Percentiles rank a stretch among this genome's conserved stretches.
Evolutionary conservation across 1,140 invertebrate species (phyloP).

Genomic region (Chironomus striatipennis): DNA sequence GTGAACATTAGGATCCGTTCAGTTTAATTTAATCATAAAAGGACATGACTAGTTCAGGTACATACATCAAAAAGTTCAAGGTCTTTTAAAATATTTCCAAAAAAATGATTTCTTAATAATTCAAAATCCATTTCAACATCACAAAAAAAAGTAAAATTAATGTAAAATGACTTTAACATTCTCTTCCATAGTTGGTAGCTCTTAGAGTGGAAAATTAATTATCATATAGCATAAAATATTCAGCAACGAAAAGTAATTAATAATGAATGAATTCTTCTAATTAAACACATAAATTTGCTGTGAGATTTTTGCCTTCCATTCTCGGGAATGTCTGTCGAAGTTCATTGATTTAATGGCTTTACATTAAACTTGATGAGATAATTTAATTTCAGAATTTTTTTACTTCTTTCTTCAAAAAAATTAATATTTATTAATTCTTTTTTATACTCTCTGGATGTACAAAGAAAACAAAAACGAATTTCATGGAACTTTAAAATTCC

Average conservation of each 20-base stretch:
- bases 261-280: slow-evolving; percentile 8
- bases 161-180: background rate
- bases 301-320: no score
- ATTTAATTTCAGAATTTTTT: background rate
- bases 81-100: no score
- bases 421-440: slow-evolving; percentile 15
- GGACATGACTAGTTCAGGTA: no score
- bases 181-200: no score
- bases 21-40: no score
- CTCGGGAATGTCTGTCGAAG: background rate
- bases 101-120: no score
- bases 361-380: background rate
- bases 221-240: no score
- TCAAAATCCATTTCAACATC: background rate
- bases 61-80: no score
- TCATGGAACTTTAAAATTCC: background rate
- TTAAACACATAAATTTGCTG: background rate
- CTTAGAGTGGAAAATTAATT: no score
- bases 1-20: no score
- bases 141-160: background rate
- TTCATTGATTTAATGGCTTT: slow-evolving; percentile 14
- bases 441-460: background rate
- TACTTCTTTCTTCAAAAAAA: background rate
- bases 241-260: background rate
- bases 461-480: background rate